phyloP scores from a whole-genome alignment of 2,888 invertebrate genomes.

The Acanthosepion lycidas region DNA sequence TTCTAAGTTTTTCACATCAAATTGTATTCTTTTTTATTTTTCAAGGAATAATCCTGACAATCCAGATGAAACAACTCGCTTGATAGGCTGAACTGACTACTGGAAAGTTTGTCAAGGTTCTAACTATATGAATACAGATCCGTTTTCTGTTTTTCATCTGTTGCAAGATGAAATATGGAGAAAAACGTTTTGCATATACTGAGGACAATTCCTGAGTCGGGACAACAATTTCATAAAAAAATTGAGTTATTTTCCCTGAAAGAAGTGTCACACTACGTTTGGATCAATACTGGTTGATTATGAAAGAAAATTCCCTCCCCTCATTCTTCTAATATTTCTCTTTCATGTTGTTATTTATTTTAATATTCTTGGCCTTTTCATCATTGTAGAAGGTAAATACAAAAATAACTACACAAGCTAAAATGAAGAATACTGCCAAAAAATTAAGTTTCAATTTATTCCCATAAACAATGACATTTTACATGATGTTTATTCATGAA shows the following conservation, averaged over 20 bases:
- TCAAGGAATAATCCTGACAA: conserved; percentile 48
- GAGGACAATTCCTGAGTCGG: background rate
- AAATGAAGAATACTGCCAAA: too few relatives aligned
- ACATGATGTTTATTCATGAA: too few relatives aligned
- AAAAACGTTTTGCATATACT: background rate
- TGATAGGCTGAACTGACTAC: conserved; percentile 39
- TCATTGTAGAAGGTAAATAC: too few relatives aligned
- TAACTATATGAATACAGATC: background rate
- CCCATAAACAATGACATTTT: too few relatives aligned
- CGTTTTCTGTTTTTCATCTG: background rate
- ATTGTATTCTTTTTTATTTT: background rate
- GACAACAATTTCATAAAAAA: background rate
- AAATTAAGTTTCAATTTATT: too few relatives aligned
- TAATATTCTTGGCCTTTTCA: background rate
- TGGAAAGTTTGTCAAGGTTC: background rate
- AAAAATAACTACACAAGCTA: too few relatives aligned
- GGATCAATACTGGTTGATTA: background rate
- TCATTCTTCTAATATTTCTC: background rate
- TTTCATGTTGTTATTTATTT: background rate
- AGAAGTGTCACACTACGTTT: background rate
- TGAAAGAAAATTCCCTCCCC: background rate
- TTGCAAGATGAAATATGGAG: background rate
- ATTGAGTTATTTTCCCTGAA: background rate
- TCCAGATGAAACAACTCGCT: conserved; percentile 48
- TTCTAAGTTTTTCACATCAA: too few relatives aligned